phyloP scores from a whole-genome alignment of 2,797 vertebrate species.

The Neosalanx taihuensis region DNA sequence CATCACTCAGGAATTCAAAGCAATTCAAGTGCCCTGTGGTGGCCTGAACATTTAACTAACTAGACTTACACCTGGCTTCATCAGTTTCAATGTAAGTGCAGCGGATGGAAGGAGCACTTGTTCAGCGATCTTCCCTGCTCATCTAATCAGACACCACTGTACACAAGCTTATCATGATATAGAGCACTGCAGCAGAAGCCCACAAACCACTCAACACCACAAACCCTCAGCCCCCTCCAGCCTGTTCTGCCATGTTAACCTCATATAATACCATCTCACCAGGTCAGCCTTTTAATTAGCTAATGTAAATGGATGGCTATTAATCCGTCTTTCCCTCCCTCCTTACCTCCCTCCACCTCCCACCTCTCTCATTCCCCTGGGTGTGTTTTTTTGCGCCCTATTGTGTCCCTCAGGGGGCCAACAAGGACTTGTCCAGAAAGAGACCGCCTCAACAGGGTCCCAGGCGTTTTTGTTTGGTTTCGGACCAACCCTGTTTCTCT shows the following conservation, averaged over 20 bases:
- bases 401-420: background rate
- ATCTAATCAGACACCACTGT: background rate
- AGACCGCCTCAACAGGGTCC: background rate
- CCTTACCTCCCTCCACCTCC: background rate
- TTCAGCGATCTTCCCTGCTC: background rate
- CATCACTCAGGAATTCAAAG: too few species aligned
- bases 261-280: background rate
- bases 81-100: too few species aligned
- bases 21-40: too few species aligned
- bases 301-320: slow-evolving; percentile 6
- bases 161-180: too few species aligned
- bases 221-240: background rate
- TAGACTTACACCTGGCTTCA: too few species aligned
- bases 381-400: background rate
- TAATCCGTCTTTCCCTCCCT: background rate
- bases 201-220: background rate
- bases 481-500: background rate
- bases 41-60: too few species aligned
- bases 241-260: background rate
- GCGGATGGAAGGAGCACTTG: background rate
- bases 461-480: slow-evolving; percentile 7
- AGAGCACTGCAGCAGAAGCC: background rate
- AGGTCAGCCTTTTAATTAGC: slow-evolving; percentile 12
- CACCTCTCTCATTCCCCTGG: background rate
- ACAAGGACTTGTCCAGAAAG: slow-evolving; percentile 5